A percentile compares a stretch with the other conserved stretches of the same genome.
phyloP scores from a whole-genome alignment of 1,140 invertebrate species.

The Melipona quadrifasciata region DNA sequence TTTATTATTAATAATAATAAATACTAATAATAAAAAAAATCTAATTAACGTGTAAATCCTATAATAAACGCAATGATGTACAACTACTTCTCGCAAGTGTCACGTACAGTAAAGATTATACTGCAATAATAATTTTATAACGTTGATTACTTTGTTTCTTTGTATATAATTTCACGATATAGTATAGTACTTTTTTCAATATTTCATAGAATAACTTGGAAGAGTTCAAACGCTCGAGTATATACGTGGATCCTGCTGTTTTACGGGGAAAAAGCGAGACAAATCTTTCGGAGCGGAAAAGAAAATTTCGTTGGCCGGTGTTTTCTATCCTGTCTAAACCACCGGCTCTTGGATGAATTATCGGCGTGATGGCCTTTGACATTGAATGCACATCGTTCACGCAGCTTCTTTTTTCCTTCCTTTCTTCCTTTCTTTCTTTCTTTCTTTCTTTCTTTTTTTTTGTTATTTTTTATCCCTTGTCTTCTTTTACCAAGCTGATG shows the following conservation, averaged over 20 bases:
- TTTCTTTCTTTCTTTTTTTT: neutral
- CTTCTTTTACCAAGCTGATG: neutral
- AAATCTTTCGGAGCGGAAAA: slow-evolving; percentile 35
- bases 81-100: too few species aligned
- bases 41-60: too few species aligned
- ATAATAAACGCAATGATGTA: too few species aligned
- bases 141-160: too few species aligned
- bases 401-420: neutral
- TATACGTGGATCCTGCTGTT: neutral
- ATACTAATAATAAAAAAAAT: too few species aligned
- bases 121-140: too few species aligned
- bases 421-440: neutral
- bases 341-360: neutral
- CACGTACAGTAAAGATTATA: too few species aligned
- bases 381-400: slow-evolving; percentile 12
- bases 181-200: too few species aligned
- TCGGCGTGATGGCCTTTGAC: neutral
- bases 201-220: too few species aligned
- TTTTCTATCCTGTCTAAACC: neutral
- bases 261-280: neutral
- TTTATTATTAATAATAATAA: too few species aligned
- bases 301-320: slow-evolving; percentile 24
- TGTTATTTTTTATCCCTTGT: neutral
- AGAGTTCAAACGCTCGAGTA: neutral
- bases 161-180: too few species aligned